Conservation (phyloP, 1,140 invertebrate species). For the Drosophila neocordata region DNA sequence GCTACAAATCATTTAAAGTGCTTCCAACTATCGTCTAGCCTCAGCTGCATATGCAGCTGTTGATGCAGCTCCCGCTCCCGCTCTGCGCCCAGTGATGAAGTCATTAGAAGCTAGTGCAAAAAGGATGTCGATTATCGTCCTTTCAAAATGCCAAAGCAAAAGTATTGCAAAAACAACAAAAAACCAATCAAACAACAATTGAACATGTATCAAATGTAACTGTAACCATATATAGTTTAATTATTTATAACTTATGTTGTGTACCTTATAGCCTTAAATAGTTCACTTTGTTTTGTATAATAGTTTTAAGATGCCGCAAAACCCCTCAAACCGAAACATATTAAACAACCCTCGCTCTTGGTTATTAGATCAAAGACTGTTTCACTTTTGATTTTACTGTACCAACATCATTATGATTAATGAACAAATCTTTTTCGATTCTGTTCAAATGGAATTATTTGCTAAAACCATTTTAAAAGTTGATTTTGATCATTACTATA, state of each 20-base stretch:
- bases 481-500: conserved; percentile 23
- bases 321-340: conserved; percentile 28
- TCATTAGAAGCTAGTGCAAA: conserved; percentile 15
- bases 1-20: not conserved
- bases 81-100: conserved; percentile 25
- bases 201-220: conserved; percentile 7
- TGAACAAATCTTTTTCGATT: conserved; percentile 47
- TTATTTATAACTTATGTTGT: conserved; percentile 39
- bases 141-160: conserved; percentile 22
- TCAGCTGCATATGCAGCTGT: not conserved
- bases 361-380: conserved; percentile 69
- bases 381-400: conserved; percentile 37
- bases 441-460: conserved; percentile 19
- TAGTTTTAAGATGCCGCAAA: conserved; percentile 25
- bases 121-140: conserved; percentile 11
- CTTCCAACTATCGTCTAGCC: not conserved
- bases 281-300: conserved; percentile 42
- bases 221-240: conserved; percentile 18
- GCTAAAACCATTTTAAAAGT: conserved; percentile 43
- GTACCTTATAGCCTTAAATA: conserved; percentile 62
- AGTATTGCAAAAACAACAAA: conserved; percentile 30
- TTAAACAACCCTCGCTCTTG: conserved; percentile 26
- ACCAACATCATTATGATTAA: conserved; percentile 10
- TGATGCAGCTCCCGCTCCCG: conserved; percentile 9
- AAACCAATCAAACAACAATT: conserved; percentile 18